Conservation (phyloP, 2,797 vertebrate species). For the Lepilemur ruficaudatus region DNA sequence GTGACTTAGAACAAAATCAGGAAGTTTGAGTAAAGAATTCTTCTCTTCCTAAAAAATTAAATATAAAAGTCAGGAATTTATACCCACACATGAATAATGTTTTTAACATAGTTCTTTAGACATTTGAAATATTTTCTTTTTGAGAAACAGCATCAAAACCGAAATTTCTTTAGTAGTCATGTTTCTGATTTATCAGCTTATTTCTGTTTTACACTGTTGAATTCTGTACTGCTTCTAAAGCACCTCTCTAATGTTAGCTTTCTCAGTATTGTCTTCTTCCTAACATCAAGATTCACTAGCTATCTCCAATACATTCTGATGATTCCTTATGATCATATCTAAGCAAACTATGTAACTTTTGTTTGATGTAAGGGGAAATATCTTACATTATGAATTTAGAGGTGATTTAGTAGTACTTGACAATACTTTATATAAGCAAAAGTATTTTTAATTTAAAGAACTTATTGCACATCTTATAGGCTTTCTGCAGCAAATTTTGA, state of each 20-base stretch:
- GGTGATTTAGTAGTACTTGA: not conserved
- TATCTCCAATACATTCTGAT: slow-evolving; percentile 23
- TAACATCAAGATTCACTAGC: slow-evolving; percentile 5
- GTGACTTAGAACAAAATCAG: slow-evolving; percentile 36
- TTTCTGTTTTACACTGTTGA: not conserved
- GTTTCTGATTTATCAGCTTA: slow-evolving; percentile 13
- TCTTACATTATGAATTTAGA: slow-evolving; percentile 38
- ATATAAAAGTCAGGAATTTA: slow-evolving; percentile 25
- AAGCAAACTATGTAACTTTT: slow-evolving; percentile 4
- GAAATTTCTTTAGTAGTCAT: not conserved
- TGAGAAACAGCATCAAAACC: slow-evolving; percentile 4
- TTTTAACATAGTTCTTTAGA: slow-evolving; percentile 33
- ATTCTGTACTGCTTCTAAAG: not conserved
- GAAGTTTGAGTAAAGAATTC: slow-evolving; percentile 3
- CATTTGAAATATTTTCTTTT: slow-evolving; percentile 18
- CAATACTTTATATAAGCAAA: slow-evolving; percentile 19
- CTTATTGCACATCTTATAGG: not conserved
- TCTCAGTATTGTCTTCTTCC: not conserved
- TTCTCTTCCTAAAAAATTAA: slow-evolving; percentile 37
- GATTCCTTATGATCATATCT: not conserved
- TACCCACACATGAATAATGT: not conserved
- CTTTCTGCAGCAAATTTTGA: slow-evolving; percentile 40
- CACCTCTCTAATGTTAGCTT: not conserved
- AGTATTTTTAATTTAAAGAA: slow-evolving; percentile 50
- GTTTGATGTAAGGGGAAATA: not conserved